phyloP scores from a whole-genome alignment of 2,113 vertebrate genomes.

The Chaetops frenatus region DNA sequence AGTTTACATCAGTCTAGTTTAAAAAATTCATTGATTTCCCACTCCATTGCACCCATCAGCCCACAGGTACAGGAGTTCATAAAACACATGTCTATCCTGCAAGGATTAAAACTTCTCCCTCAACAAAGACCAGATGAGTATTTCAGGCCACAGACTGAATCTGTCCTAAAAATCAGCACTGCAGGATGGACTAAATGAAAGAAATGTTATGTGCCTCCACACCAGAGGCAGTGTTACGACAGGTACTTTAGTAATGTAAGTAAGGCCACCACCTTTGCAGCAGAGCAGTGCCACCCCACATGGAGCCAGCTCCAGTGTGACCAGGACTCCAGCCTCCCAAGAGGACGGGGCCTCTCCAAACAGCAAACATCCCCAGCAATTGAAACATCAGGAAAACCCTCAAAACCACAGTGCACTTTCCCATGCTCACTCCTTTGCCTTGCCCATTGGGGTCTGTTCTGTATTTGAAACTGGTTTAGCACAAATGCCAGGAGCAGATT shows the following conservation, averaged over 20 bases:
- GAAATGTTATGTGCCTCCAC: neutral
- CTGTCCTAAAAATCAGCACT: neutral
- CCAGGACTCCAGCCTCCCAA: neutral
- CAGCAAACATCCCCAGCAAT: neutral
- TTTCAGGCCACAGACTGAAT: neutral
- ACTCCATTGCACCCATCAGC: neutral
- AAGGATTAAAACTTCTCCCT: neutral
- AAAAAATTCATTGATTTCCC: neutral
- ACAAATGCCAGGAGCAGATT: neutral
- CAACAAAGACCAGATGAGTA: neutral
- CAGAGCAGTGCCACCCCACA: neutral
- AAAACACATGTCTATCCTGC: neutral
- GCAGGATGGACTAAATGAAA: neutral
- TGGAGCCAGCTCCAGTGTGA: neutral
- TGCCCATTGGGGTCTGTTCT: fast-evolving
- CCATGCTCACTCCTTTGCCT: neutral
- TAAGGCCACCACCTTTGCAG: neutral
- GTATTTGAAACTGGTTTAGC: neutral
- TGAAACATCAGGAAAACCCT: neutral
- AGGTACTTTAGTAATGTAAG: neutral
- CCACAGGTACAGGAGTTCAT: neutral
- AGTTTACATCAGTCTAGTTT: neutral
- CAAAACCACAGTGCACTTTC: neutral
- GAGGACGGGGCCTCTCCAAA: neutral
- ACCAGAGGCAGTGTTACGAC: neutral